Evolutionary conservation across 2,797 vertebrate species (phyloP), one percentile per base, ranked within the genome.

Genomic region (Hydrolagus colliei): DNA sequence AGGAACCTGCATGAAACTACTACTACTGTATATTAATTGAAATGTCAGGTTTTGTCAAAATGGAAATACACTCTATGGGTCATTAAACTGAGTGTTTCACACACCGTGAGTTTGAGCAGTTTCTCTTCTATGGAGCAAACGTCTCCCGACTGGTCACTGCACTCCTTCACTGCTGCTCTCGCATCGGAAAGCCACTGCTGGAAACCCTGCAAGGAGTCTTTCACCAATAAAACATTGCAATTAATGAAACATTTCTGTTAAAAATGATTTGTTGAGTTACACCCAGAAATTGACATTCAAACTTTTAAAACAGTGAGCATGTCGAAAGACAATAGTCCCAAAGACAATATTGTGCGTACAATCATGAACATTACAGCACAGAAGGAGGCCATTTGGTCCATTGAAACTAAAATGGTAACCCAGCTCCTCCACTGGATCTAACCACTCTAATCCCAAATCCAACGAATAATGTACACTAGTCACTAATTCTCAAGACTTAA

Each of bases 21-120:
- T 73, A 20, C 18, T 9, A 72, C 71, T 0, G 71, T 72, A 52
- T 52, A 52, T 3, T 52, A 3, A 52, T 52, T 52, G 41, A 52
- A 52, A 52, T 6, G 41, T 3, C 41, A 52, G 41, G 41, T 52
- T 52, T 52, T 52, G 41, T 52, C 41, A 52, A 6, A 52, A 52
- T 52, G 41, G 41, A 2, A 22, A 2, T 73, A 0, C 61, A 63
- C 12, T 62, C 52, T 13, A n/a, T 63, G 14, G 62, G 62, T 0
- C 27, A 73, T 73, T 18, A 20, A 20, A 73, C 2, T 62, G 41
- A 22, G 9, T 67, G 67, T 10, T 10, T 52, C 14, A 63, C 72
- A 0, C 91, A 99, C 98, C 96, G 98, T 97, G 9, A 99, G 92
- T 87, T 97, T 95, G 41, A 93, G 95, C n/a, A 99, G 92, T 89